Base-by-base conservation (phyloP, 1,140 invertebrate genomes). In the Hyles euphorbiae region DNA sequence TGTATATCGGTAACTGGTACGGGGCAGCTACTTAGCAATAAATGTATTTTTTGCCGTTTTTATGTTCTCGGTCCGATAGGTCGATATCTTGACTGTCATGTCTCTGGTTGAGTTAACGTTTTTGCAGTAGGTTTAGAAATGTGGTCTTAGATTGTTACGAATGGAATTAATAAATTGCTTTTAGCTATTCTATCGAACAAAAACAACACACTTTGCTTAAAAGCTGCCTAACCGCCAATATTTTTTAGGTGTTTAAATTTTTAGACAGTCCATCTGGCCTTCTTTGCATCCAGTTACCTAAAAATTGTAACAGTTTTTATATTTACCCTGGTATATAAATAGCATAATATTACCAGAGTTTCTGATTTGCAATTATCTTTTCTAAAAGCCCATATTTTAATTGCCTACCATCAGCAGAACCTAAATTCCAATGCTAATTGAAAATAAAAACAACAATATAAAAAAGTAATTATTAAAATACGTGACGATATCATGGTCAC, bases 401-500 rank as follows among this genome's bases (percentile, higher is more conserved):
- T 22, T 1, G 22, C 22, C 0, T 22, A 22, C 22, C 2, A 22
- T 22, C n/a, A 34, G 1, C 6, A 32, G n/a, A 33, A 34, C 34
- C 9, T 5, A 52, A 52, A 9, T 52, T 5, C n/a, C 34, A 52
- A 2, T 34, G 40, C 44, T 44, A 50, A 49, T 34, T 9, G 45
- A 34, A 34, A 34, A 57, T 50, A 56, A 56, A 46, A 32, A 55
- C 5, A 34, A 1, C 22, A 22, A 22, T 22, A 22, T 22, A 22
- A 22, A 22, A n/a, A 22, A 22, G 22, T 22, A 22, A 34, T 34
- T 50, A 50, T 50, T 22, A 40, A 56, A 47, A 11, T 54, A 54
- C 53, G 53, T 44, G 53, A 54, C 68, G 48, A 58, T 47, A 60
- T 65, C 53, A 45, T 75, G 75, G 73, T 73, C 64, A 76, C 72